Conservation (phyloP, 2,888 invertebrate species). For the Pristionchus fissidentatus region DNA sequence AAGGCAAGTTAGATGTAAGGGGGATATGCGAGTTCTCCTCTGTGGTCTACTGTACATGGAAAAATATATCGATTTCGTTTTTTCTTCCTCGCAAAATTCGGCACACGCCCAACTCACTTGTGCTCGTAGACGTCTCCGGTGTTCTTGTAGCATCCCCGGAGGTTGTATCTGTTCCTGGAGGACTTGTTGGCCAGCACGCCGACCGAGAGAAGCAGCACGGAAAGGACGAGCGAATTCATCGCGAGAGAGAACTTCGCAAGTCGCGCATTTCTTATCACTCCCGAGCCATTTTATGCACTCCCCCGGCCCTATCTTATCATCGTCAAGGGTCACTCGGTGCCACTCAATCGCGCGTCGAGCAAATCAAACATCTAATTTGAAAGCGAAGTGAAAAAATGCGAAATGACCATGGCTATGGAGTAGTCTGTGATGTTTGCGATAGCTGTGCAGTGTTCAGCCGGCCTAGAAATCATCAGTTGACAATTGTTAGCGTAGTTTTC, state of each 20-base stretch:
- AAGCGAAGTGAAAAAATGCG: too few relatives aligned
- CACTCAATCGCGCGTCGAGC: background rate
- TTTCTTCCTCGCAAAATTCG: background rate
- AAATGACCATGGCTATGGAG: too few relatives aligned
- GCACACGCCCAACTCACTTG: slow-evolving; percentile 61
- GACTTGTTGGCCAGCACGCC: background rate
- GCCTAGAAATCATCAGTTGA: too few relatives aligned
- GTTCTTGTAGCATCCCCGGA: slow-evolving; percentile 69
- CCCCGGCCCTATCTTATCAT: background rate
- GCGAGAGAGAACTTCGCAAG: background rate
- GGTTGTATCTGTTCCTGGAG: slow-evolving; percentile 58
- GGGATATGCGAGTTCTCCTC: background rate
- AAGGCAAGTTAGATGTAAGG: too few relatives aligned
- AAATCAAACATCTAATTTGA: slow-evolving; percentile 28
- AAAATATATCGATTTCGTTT: too few relatives aligned
- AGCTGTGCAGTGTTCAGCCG: too few relatives aligned
- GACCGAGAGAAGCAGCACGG: background rate
- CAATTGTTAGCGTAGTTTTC: too few relatives aligned
- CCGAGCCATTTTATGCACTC: background rate
- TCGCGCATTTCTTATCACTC: background rate
- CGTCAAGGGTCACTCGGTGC: slow-evolving; percentile 26
- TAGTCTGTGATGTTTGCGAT: too few relatives aligned
- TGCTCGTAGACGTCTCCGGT: slow-evolving; percentile 59
- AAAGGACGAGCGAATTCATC: background rate
- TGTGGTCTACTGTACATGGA: background rate